Evolutionary conservation across 2,113 vertebrate species (phyloP), one percentile per base, ranked within the genome.

Genomic region (Rafetus swinhoei): DNA sequence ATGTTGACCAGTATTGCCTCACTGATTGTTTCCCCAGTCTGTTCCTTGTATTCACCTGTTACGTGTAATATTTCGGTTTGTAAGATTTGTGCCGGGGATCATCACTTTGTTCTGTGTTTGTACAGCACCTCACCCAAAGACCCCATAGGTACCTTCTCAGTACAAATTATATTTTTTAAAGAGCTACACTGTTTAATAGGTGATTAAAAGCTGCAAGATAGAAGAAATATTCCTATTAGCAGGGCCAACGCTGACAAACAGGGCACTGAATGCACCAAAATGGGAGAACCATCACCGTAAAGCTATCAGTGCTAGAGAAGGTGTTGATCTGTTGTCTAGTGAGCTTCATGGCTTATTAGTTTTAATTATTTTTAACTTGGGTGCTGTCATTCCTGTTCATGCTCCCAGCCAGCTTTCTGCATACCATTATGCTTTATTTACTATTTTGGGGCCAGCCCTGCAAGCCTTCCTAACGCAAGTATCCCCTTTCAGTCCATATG

Each of bases 401-500:
- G 12, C 5, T 69, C 22, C 72, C 13, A 29, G 18, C 6, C 65
- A 39, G 6, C 24, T 81, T 90, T 7, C 32, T 85, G 0, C n/a
- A 22, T 5, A 6, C 2, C 7, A 9, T 92, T 92, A 93, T 77
- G 86, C 79, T 21, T 86, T 85, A 9, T 93, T 22, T 88, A 60
- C 86, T 94, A 88, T 55, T 92, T 94, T 84, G 60, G 14, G 84
- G 52, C 80, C 72, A 81, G 80, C 62, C 88, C 89, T 91, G 84
- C 84, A 94, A 80, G 88, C 93, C 91, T 82, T 85, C 72, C 52
- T 32, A 27, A 77, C 65, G 85, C 80, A 74, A 92, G 80, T 32
- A 90, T 87, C 87, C 84, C 86, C 45, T 91, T 79, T n/a, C 91
- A 76, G 84, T 95, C 92, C 84, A 86, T 91, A 84, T 93, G 79